Evolutionary conservation across 2,113 vertebrate species (phyloP).

Genomic region (Cepphus grylle): DNA sequence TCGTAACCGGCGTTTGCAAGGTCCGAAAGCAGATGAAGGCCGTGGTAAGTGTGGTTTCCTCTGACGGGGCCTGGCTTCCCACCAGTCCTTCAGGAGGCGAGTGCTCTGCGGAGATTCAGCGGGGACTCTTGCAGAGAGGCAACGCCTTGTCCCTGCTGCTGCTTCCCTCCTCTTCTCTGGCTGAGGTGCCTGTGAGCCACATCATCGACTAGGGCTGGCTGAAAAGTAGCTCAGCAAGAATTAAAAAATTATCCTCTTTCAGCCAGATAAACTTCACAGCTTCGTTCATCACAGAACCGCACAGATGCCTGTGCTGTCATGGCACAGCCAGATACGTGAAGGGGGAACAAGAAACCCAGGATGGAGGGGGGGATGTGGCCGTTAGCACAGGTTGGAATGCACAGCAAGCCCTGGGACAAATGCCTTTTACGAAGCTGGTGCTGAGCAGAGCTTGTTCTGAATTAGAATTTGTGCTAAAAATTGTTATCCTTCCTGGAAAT

Average conservation of each 20-base stretch:
- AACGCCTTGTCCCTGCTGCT: not conserved
- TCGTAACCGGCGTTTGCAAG: rapidly evolving
- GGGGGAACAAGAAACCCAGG: not conserved
- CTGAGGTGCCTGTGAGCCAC: not conserved
- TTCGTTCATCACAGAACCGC: not conserved
- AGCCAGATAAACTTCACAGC: not conserved
- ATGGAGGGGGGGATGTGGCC: not conserved
- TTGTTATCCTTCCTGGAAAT: not conserved
- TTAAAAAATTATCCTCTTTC: not conserved
- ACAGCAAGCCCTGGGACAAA: not conserved
- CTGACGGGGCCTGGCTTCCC: not conserved
- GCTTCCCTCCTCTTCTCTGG: not conserved
- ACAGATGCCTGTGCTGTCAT: not conserved
- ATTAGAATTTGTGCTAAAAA: not conserved
- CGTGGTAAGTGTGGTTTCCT: rapidly evolving
- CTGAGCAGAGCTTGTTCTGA: not conserved
- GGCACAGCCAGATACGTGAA: not conserved
- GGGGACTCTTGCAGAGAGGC: not conserved
- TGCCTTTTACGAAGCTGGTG: not conserved
- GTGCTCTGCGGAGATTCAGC: not conserved
- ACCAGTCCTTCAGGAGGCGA: not conserved
- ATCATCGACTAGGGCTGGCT: not conserved
- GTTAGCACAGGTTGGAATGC: not conserved
- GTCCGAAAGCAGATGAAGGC: not conserved
- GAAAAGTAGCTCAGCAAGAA: not conserved